phyloP scores from a whole-genome alignment of 2,797 vertebrate genomes.

The Pterois miles region DNA sequence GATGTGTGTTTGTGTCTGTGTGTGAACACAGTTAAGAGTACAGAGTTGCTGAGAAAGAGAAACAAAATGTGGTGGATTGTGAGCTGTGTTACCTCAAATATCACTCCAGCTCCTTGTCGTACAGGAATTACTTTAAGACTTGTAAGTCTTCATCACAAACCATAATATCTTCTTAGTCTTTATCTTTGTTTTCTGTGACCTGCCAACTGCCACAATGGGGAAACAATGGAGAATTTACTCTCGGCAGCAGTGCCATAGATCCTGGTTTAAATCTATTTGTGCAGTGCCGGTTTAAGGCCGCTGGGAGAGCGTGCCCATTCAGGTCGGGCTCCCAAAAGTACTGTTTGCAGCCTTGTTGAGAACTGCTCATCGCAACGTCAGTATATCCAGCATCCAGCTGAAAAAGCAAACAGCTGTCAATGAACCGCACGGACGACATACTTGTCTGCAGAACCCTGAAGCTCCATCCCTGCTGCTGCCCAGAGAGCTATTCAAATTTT shows the following conservation, averaged over 20 bases:
- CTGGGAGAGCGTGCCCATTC: too few species aligned
- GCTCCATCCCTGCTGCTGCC: too few species aligned
- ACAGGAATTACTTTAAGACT: not conserved
- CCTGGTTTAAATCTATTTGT: not conserved
- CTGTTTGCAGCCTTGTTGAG: too few species aligned
- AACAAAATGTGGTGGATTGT: conserved; percentile 25
- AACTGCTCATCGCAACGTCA: too few species aligned
- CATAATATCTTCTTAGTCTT: not conserved
- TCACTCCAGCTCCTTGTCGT: not conserved
- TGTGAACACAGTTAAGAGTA: not conserved
- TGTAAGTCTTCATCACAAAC: not conserved
- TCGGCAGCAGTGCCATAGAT: not conserved
- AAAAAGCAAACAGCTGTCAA: too few species aligned
- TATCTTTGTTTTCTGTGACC: not conserved
- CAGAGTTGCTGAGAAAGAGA: conserved; percentile 21
- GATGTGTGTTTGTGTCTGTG: not conserved
- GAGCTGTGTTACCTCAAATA: conserved; percentile 11
- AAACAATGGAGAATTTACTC: not conserved
- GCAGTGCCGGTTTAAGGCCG: too few species aligned
- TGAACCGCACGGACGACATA: too few species aligned
- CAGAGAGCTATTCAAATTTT: accelerated
- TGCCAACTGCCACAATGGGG: not conserved
- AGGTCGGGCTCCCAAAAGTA: too few species aligned
- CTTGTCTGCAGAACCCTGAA: too few species aligned
- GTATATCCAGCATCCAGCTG: too few species aligned